phyloP scores from a whole-genome alignment of 53 echinoderm and acorn worm species.

The Patiria pectinifera region DNA sequence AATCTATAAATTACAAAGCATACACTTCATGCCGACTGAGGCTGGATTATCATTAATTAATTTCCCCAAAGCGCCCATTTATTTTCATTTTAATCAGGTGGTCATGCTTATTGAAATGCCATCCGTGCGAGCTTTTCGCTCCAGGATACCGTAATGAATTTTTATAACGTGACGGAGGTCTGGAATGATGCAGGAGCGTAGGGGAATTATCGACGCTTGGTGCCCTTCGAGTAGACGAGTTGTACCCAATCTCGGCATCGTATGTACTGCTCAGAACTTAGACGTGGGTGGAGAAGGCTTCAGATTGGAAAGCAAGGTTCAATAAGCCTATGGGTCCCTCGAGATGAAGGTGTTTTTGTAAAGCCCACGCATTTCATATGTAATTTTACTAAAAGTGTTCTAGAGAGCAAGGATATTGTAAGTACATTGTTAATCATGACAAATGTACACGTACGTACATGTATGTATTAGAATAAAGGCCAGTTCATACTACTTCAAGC shows the following conservation, averaged over 20 bases:
- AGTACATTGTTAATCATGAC: too few species aligned
- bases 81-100: not conserved
- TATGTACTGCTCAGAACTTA: not conserved
- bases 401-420: not conserved
- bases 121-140: not conserved
- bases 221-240: not conserved
- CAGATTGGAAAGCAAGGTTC: not conserved
- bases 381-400: not conserved
- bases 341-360: not conserved
- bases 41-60: constrained; percentile 27
- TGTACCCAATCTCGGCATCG: not conserved
- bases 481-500: too few species aligned
- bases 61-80: constrained; percentile 13
- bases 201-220: not conserved
- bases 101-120: not conserved
- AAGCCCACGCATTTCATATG: not conserved
- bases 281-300: not conserved
- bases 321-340: not conserved
- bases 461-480: too few species aligned
- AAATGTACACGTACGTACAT: too few species aligned
- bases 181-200: not conserved
- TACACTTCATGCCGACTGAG: not conserved
- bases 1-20: not conserved
- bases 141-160: not conserved
- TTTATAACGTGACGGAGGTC: not conserved